Evolutionary conservation across 2,888 invertebrate genomes (phyloP).

Genomic region (Sthenelais limicola): DNA sequence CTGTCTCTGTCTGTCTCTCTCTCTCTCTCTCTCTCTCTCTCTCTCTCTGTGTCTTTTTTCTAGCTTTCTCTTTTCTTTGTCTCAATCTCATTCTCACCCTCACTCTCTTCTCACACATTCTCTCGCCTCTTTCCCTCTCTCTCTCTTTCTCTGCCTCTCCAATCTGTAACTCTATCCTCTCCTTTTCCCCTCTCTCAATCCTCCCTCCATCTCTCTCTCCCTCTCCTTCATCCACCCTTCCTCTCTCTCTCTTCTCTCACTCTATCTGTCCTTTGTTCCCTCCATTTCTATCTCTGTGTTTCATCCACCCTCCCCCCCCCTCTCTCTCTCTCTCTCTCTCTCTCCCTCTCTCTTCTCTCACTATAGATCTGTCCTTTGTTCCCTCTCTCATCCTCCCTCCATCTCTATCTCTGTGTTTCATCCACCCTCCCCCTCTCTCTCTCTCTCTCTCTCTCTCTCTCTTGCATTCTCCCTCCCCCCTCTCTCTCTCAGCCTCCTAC

Average conservation of each 20-base stretch:
- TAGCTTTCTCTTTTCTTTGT: too few relatives aligned
- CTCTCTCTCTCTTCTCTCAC: neutral
- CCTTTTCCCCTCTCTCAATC: neutral
- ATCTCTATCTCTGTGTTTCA: too few relatives aligned
- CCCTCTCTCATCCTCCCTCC: neutral
- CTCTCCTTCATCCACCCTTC: neutral
- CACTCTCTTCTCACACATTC: too few relatives aligned
- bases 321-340: neutral
- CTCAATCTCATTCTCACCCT: too few relatives aligned
- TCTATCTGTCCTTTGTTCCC: neutral
- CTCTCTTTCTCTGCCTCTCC: too few relatives aligned
- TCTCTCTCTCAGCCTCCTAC: neutral
- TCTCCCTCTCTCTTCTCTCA: neutral
- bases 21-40: too few relatives aligned
- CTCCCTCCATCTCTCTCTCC: slow-evolving; percentile 5
- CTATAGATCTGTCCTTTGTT: neutral
- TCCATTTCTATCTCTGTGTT: neutral
- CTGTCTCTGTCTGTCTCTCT: too few relatives aligned
- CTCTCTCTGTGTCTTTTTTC: too few relatives aligned
- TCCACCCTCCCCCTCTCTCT: neutral
- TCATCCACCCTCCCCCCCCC: neutral
- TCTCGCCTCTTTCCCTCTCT: too few relatives aligned
- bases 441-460: neutral
- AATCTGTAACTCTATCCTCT: slow-evolving; percentile 8
- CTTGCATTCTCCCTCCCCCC: neutral